These are phyloP conservation scores for Chondrosia reniformis DNA, from an alignment of 37 sponge, comb jelly and placozoan species.

Conservation along the genomic window DNA sequence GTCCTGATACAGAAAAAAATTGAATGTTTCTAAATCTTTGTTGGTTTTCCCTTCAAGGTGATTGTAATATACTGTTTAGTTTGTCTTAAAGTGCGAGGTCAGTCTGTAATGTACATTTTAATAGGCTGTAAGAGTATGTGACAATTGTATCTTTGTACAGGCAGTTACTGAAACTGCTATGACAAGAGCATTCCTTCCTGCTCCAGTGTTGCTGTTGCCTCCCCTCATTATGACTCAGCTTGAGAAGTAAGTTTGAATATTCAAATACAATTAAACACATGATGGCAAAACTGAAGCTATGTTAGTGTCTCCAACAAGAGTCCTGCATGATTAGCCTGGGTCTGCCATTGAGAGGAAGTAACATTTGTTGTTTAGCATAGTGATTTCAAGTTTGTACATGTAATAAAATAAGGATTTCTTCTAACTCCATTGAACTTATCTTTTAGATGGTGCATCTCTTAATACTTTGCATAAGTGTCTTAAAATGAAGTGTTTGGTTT, in stretches of 20 bases:
- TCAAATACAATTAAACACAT: neutral
- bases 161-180: conserved; percentile 70
- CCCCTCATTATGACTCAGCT: conserved; percentile 70
- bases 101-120: neutral
- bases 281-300: neutral
- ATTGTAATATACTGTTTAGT: neutral
- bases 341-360: no score
- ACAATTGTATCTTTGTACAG: conserved; percentile 24
- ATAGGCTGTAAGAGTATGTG: neutral
- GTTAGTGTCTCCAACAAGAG: no score
- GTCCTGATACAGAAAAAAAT: no score
- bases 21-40: no score
- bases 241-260: conserved; percentile 49
- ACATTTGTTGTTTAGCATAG: no score
- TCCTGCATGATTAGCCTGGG: no score
- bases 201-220: conserved; percentile 74
- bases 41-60: neutral
- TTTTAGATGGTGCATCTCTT: no score
- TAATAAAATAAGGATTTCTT: no score
- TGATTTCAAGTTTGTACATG: no score
- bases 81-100: neutral
- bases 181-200: conserved; percentile 69
- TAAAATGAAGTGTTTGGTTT: no score
- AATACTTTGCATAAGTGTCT: no score
- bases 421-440: no score